Base-by-base conservation (phyloP, 2,888 invertebrate genomes). In the Eupithecia centaureata region DNA sequence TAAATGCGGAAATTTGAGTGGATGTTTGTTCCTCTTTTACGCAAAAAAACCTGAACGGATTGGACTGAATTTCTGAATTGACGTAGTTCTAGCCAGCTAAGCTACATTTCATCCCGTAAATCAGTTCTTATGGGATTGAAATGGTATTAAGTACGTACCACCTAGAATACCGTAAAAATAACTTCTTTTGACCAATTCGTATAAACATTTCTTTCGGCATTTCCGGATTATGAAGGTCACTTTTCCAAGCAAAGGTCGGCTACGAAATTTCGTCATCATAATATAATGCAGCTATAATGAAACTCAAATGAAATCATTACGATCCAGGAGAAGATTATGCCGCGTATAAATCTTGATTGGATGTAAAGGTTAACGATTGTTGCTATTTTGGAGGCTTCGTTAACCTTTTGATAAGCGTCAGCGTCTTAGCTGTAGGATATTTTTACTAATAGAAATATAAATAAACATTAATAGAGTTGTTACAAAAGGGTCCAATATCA, bases 241-340 rank as follows among this genome's bases (percentile, higher is more conserved):
- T 68, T 71, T 70, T 70, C 64, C 65, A 72, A 65, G 54, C 56
- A 65, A 69, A 73, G 71, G 70, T 67, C 62, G 47, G 35, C 51
- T 60, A 68, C 73, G 61, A 68, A 57, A 70, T 73, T 63, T 58
- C 59, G 15, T 62, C 54, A 63, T 66, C 60, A 57, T 59, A 47
- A 67, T 54, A 47, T 30, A 70, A 65, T 63, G 61, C 68, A 65
- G 54, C 35, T 47, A 8, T 52, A 61, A 56, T 59, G 25, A 51
- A 61, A 57, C 63, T 27, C 18, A 10, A n/a, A 52, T 54, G 22
- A 54, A 57, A 59, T n/a, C 35, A 27, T 32, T 61, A 61, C 57
- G 5, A 25, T 51, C 38, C 52, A 42, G 27, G 32, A 57, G 42
- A 56, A 30, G 42, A 32, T 22, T 47, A 57, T 8, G 12, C 22